Conservation (phyloP, 2,113 vertebrate species). For the Lophura nycthemera region DNA sequence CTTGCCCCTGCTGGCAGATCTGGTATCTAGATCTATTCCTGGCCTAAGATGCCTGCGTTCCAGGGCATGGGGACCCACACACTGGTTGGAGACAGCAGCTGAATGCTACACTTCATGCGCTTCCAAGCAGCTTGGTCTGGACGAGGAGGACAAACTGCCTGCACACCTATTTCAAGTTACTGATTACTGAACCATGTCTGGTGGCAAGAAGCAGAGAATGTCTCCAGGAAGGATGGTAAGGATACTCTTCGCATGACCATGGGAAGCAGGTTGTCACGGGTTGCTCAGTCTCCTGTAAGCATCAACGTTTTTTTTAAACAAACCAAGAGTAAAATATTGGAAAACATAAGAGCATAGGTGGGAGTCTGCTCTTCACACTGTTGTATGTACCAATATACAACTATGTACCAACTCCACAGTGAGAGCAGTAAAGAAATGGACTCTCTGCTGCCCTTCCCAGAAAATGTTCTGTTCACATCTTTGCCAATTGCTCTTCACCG, state of each 20-base stretch:
- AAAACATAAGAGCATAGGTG: neutral
- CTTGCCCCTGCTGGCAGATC: neutral
- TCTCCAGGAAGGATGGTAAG: neutral
- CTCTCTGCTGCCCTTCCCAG: neutral
- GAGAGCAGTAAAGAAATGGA: neutral
- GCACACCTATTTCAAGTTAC: constrained; percentile 40
- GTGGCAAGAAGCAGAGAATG: neutral
- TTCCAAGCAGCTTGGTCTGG: constrained; percentile 29
- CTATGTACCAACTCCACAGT: neutral
- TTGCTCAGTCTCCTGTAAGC: neutral
- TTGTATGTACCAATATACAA: no score
- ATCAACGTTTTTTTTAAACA: neutral
- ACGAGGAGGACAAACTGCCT: neutral
- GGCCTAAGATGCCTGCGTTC: neutral
- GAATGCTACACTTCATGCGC: neutral
- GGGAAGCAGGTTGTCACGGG: neutral
- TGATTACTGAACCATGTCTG: neutral
- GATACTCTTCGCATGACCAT: neutral
- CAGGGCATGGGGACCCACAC: neutral
- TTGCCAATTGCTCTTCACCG: neutral
- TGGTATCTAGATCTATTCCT: neutral
- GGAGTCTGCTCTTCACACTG: neutral
- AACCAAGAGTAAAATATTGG: neutral
- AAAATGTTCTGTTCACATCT: neutral
- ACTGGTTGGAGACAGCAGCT: neutral